Evolutionary conservation across 2,797 vertebrate genomes (phyloP).

Genomic region (Balearica regulorum): DNA sequence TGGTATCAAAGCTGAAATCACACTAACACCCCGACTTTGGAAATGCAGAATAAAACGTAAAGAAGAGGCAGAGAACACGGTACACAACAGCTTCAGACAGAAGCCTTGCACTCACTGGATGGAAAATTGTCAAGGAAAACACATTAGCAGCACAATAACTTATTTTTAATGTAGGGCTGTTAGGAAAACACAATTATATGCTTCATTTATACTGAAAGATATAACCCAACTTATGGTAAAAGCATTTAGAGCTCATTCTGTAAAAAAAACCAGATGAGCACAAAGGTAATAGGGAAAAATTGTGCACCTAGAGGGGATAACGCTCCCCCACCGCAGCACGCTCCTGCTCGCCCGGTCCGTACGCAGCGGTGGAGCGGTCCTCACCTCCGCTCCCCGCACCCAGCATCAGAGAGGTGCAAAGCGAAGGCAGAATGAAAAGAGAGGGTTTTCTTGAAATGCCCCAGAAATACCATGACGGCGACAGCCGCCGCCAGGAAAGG

Average conservation of each 20-base stretch:
- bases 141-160: slow-evolving; percentile 48
- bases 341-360: background rate
- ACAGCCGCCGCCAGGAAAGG: background rate
- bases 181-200: slow-evolving; percentile 70
- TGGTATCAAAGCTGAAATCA: background rate
- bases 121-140: slow-evolving; percentile 49
- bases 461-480: background rate
- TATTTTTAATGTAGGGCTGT: slow-evolving; percentile 56
- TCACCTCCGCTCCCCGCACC: background rate
- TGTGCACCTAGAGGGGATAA: background rate
- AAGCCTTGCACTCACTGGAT: background rate
- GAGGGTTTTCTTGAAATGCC: background rate
- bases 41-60: background rate
- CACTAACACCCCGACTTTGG: background rate
- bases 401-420: background rate
- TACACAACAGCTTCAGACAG: background rate
- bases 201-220: slow-evolving; percentile 58
- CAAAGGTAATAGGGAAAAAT: background rate
- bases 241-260: background rate
- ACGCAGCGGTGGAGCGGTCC: background rate
- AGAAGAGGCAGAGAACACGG: background rate
- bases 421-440: background rate
- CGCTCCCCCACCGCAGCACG: background rate
- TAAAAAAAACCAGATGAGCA: background rate
- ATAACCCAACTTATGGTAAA: background rate